These are phyloP conservation scores for Heliothis subflexa DNA, from an alignment of 1,140 invertebrate species.

Conservation along the genomic window DNA sequence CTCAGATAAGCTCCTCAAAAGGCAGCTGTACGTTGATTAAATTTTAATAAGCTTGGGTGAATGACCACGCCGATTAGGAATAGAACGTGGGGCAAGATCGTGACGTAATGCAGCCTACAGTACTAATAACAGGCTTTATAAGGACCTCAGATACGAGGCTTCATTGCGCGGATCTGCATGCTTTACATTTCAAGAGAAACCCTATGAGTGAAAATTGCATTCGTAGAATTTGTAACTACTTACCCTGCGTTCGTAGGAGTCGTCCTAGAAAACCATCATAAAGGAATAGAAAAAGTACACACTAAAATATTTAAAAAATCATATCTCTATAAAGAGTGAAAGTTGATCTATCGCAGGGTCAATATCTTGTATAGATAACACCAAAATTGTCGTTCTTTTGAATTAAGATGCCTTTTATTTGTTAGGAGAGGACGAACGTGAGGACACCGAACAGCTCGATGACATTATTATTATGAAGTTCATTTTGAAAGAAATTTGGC, in stretches of 20 bases:
- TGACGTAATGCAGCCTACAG: constrained; percentile 46
- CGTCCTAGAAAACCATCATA: neutral
- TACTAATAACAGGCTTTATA: constrained; percentile 57
- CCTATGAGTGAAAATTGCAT: constrained; percentile 13
- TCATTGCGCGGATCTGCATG: constrained; percentile 11
- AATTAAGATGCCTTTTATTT: too few species aligned
- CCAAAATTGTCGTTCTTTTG: too few species aligned
- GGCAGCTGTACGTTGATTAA: constrained; percentile 38
- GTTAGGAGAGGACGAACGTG: too few species aligned
- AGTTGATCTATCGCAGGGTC: too few species aligned
- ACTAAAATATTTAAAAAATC: too few species aligned
- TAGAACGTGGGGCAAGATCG: constrained; percentile 52
- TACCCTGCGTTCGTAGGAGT: neutral
- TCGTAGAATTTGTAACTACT: constrained; percentile 16
- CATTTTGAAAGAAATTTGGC: too few species aligned
- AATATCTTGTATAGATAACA: too few species aligned
- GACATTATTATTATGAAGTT: too few species aligned
- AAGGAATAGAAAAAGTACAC: too few species aligned
- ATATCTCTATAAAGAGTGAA: too few species aligned
- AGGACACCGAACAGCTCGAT: too few species aligned
- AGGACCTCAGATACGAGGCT: constrained; percentile 45
- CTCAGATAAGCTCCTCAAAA: constrained; percentile 42
- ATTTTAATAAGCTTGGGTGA: constrained; percentile 60
- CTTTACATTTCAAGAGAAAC: constrained; percentile 11
- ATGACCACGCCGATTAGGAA: constrained; percentile 66